Percentiles rank a stretch among this genome's conserved stretches.
Evolutionary conservation across 2,888 invertebrate genomes (phyloP).

Genomic region (Leptinotarsa haldemani): DNA sequence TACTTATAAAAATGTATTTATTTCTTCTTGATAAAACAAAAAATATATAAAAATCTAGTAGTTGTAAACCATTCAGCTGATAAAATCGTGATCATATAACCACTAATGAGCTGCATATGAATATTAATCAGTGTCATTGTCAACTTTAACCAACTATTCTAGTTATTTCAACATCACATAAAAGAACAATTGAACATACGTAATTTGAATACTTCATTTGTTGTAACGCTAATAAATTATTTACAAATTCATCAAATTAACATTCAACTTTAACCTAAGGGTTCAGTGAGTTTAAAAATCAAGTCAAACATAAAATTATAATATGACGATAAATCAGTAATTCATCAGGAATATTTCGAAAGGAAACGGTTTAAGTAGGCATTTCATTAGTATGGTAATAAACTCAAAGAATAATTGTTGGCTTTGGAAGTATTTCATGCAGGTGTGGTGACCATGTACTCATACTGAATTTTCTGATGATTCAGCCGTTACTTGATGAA

Average conservation of each 20-base stretch:
- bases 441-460: background rate
- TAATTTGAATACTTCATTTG: slow-evolving; percentile 13
- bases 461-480: too few species aligned
- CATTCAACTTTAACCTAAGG: slow-evolving; percentile 4
- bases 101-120: background rate
- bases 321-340: slow-evolving; percentile 23
- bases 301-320: slow-evolving; percentile 6
- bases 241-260: slow-evolving; percentile 8
- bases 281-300: background rate
- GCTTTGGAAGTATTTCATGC: background rate
- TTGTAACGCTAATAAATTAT: slow-evolving; percentile 12
- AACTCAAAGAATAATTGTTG: slow-evolving; percentile 4
- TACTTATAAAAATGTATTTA: too few species aligned
- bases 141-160: background rate
- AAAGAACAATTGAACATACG: slow-evolving; percentile 20
- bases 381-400: slow-evolving; percentile 1
- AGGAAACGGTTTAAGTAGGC: background rate
- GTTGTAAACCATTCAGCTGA: background rate
- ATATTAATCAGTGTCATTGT: background rate
- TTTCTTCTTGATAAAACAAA: too few species aligned
- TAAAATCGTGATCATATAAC: background rate
- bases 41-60: too few species aligned
- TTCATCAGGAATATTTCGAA: background rate
- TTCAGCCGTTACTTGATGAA: too few species aligned
- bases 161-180: background rate